Conservation (phyloP, 2,113 vertebrate species). For the Poecilia latipinna region DNA sequence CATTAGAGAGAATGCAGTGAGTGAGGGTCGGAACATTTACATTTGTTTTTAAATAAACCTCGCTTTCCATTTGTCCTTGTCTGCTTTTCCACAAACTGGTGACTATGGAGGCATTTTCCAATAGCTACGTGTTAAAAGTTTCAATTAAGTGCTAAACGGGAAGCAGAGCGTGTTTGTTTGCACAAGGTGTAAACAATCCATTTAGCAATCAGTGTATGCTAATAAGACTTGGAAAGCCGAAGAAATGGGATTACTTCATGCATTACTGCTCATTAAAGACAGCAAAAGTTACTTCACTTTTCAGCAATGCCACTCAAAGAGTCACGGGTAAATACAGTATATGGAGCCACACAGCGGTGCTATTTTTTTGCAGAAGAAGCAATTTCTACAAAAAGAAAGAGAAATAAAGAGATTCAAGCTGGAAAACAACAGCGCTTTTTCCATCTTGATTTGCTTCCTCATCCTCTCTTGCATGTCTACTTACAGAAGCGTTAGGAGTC, state of each 20-base stretch:
- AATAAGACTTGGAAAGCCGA: conserved; percentile 25
- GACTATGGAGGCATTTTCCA: conserved; percentile 20
- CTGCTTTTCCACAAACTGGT: conserved; percentile 2
- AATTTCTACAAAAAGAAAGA: conserved; percentile 8
- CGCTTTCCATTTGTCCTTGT: conserved; percentile 16
- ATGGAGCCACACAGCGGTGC: conserved; percentile 37
- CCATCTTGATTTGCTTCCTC: neutral
- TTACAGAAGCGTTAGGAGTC: neutral
- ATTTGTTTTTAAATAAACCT: conserved; percentile 21
- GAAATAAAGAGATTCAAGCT: conserved; percentile 2
- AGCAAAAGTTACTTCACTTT: conserved; percentile 56
- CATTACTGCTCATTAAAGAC: conserved; percentile 37
- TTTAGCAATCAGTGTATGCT: conserved; percentile 51
- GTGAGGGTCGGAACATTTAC: conserved; percentile 27
- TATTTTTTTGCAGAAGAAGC: neutral
- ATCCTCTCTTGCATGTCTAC: neutral
- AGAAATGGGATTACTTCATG: conserved; percentile 29
- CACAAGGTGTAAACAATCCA: conserved; percentile 43
- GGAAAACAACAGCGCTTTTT: conserved; percentile 16
- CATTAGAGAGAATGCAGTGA: conserved; percentile 2
- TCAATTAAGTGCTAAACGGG: conserved; percentile 33
- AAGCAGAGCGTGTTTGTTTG: conserved; percentile 47
- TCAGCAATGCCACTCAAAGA: conserved; percentile 53
- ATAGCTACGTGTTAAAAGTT: conserved; percentile 16
- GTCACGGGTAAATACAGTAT: conserved; percentile 15